Base-by-base conservation (phyloP, 2,113 vertebrate species). In the Eclectus roratus region DNA sequence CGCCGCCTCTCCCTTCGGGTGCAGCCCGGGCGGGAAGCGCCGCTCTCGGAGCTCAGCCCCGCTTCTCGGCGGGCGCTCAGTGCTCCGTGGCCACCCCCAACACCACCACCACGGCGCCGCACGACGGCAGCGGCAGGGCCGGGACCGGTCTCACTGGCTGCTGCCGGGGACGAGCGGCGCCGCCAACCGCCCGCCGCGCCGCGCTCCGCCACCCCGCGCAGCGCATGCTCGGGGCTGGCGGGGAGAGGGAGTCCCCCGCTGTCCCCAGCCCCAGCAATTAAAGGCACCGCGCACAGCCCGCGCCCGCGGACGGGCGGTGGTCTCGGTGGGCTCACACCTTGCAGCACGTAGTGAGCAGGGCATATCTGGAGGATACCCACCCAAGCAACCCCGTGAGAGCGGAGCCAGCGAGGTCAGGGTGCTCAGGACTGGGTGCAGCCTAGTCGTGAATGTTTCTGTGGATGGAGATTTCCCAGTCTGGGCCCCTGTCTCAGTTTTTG, bases 191-290 rank as follows among this genome's bases (percentile, higher is more conserved):
- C 73, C 82, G 43, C 83, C 96, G 90, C 61, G 23, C 83, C 25
- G n/a, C 81, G 95, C 44, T 78, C 69, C 81, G 14, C 91, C 96
- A 85, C 60, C 20, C 84, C 21, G 39, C 85, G 94, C 43, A 95
- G 98, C 98, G 98, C 99, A 98, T 97, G 98, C 98, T 96, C 97
- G 5, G 61, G 90, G 79, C 93, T 56, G 55, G 55, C 8, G 4
- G 33, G 33, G 13, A 56, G 83, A 91, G 96, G 64, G 78, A 66
- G 70, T n/a, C 63, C 55, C 72, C 60, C 78, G 74, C 77, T 25
- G 4, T 28, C 55, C 85, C 78, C 29, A 53, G 13, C 65, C 39
- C 43, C 70, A 35, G 39, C 72, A 78, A 2, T 97, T 98, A 98
- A 98, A 97, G 97, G 93, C 65, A 5, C 63, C 56, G 74, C 55